Evolutionary conservation across 2,888 invertebrate genomes (phyloP).

Genomic region (Pemphredon lugubris): DNA sequence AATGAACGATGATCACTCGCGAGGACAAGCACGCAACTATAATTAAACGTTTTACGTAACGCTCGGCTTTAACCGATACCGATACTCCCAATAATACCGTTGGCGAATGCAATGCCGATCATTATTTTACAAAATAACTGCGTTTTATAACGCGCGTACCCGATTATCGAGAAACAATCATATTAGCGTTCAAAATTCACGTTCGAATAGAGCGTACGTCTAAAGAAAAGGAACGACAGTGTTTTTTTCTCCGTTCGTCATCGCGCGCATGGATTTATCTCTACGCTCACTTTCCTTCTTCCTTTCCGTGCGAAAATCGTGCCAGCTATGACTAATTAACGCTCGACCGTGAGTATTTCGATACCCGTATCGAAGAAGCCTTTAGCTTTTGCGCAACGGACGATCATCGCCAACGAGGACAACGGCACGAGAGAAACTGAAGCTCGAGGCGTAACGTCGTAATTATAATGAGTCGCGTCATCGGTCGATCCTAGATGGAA

Average conservation of each 20-base stretch:
- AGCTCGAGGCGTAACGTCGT: conserved; percentile 53
- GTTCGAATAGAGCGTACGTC: no score
- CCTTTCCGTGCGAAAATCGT: neutral
- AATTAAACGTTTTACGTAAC: conserved; percentile 62
- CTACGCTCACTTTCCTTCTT: neutral
- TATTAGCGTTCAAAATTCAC: no score
- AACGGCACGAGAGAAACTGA: conserved; percentile 51
- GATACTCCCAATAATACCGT: conserved; percentile 25
- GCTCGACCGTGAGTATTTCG: neutral
- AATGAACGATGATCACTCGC: conserved; percentile 41
- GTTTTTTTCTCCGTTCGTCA: neutral
- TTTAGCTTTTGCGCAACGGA: conserved; percentile 19
- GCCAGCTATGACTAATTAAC: neutral
- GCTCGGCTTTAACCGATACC: conserved; percentile 27
- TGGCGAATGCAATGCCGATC: no score
- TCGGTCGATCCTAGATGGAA: conserved; percentile 60
- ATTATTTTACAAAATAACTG: neutral
- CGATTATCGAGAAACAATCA: no score
- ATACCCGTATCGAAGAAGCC: neutral
- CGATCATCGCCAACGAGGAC: conserved; percentile 25
- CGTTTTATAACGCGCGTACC: no score
- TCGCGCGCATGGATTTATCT: conserved; percentile 1
- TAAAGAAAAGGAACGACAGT: no score
- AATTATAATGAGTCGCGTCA: conserved; percentile 66
- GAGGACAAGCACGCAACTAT: conserved; percentile 39